These are phyloP conservation scores for Echinarachnius parma DNA, from an alignment of 53 echinoderm and acorn worm species.

Conservation along the genomic window DNA sequence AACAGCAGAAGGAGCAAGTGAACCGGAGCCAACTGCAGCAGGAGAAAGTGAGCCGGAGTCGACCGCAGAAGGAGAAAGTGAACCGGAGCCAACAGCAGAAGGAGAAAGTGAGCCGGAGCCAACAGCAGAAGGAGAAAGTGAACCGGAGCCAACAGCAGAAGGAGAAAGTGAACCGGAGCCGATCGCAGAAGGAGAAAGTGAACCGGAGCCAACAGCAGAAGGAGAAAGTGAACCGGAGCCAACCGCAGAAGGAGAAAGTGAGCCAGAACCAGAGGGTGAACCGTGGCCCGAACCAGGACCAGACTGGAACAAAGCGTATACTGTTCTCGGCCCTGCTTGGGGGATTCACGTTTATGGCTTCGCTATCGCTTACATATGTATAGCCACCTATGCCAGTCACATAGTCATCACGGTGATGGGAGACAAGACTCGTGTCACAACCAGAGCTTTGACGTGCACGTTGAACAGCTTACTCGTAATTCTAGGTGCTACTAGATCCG, in stretches of 20 bases:
- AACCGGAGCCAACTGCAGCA: constrained; percentile 26
- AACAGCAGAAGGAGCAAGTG: constrained; percentile 31
- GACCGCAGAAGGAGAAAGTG: constrained; percentile 42
- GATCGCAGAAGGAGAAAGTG: constrained; percentile 9
- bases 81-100: constrained; percentile 40
- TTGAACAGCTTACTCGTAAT: constrained; percentile 58
- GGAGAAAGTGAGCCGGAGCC: constrained; percentile 30
- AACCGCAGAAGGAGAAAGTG: constrained; percentile 10
- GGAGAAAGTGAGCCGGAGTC: constrained; percentile 33
- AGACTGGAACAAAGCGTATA: constrained; percentile 56
- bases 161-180: constrained; percentile 38
- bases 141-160: constrained; percentile 28
- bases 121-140: constrained; percentile 33
- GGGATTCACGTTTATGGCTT: constrained; percentile 64
- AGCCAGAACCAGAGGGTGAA: constrained; percentile 62
- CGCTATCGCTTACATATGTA: constrained; percentile 44
- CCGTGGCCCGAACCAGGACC: constrained; percentile 94
- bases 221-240: constrained; percentile 21
- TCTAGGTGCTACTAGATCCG: constrained; percentile 59
- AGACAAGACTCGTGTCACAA: constrained; percentile 19
- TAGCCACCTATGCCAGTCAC: constrained; percentile 52
- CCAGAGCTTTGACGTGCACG: constrained; percentile 48
- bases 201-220: constrained; percentile 16
- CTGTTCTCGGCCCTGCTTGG: constrained; percentile 54
- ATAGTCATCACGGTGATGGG: constrained; percentile 21